Evolutionary conservation across 2,888 invertebrate genomes (phyloP).

Genomic region (Brachyopa scutellaris): DNA sequence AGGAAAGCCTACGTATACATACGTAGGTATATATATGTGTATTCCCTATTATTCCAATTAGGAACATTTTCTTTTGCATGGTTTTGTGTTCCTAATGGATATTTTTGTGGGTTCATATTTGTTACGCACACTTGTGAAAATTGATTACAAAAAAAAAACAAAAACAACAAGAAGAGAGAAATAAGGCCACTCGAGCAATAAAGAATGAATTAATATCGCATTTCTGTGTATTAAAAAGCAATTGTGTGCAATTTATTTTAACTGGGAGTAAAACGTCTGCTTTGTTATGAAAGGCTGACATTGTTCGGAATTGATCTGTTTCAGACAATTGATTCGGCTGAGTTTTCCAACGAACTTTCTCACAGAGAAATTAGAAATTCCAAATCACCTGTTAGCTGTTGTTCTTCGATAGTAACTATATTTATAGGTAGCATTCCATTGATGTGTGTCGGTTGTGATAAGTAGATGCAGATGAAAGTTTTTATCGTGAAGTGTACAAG

Average conservation of each 20-base stretch:
- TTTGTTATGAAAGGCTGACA: neutral
- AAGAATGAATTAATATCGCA: slow-evolving; percentile 13
- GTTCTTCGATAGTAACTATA: too few species aligned
- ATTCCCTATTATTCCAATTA: slow-evolving; percentile 16
- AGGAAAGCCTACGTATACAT: too few species aligned
- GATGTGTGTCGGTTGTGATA: neutral
- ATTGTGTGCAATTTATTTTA: slow-evolving; percentile 24
- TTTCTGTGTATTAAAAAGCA: slow-evolving; percentile 18
- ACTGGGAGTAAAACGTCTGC: neutral
- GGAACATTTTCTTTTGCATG: neutral
- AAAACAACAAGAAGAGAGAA: neutral
- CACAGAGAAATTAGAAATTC: neutral
- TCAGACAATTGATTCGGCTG: neutral
- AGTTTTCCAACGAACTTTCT: neutral
- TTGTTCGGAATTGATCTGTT: neutral
- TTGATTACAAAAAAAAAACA: too few species aligned
- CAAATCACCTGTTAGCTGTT: neutral
- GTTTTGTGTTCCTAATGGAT: neutral
- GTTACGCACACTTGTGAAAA: neutral
- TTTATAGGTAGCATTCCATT: neutral
- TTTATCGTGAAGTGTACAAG: neutral
- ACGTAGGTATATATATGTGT: too few species aligned
- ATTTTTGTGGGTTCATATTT: too few species aligned
- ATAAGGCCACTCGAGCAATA: slow-evolving; percentile 10
- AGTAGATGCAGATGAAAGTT: neutral